Evolutionary conservation across 2,797 vertebrate genomes (phyloP), one percentile per base, ranked within the genome.

Genomic region (Squalus acanthias): DNA sequence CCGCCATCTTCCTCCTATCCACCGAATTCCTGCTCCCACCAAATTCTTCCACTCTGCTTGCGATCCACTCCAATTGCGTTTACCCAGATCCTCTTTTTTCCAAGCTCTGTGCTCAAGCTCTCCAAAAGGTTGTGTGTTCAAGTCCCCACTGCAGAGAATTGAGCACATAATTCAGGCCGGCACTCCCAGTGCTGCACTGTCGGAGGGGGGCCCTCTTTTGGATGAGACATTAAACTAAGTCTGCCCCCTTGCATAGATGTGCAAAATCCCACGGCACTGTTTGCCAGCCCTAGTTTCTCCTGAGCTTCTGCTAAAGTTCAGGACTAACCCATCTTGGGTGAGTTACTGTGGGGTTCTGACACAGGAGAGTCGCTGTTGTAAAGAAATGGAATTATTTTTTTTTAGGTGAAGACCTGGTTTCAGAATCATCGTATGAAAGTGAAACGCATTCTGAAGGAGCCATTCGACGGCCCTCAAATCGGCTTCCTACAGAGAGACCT

Each of bases 381-480:
- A 63, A 10, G 8, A 46, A 67, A 65, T 93, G n/a, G 20, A 4
- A 67, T 46, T 39, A 39, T 39, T 67, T 74, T 5, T 3, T 69
- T 29, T 95, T 33, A 95, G 94, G 94, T 95, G 69, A 95, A 95
- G 57, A 95, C 69, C 12, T 95, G 94, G 94, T 95, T 72, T 70
- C 94, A 95, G 65, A 95, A 95, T 53, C 94, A 69, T 10, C 67
- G 94, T 0, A 95, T 95, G 94, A 95, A 95, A 17, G 39, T 95
- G 46, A 95, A 95, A 70, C 94, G 94, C 20, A 24, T 26, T 1
- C 63, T 93, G n/a, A 93, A 69, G 65, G 91, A 93, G 5, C 91
- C 91, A 4, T 3, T 24, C 17, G 20, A 67, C 8, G 9, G 17
- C n/a, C 7, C 63, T 67, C 29, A 10, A 9, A 24, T 39, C 65